These are phyloP conservation scores for Cyphomyrus plagiostoma DNA, from an alignment of 2,113 vertebrate genomes.

Conservation along the genomic window DNA sequence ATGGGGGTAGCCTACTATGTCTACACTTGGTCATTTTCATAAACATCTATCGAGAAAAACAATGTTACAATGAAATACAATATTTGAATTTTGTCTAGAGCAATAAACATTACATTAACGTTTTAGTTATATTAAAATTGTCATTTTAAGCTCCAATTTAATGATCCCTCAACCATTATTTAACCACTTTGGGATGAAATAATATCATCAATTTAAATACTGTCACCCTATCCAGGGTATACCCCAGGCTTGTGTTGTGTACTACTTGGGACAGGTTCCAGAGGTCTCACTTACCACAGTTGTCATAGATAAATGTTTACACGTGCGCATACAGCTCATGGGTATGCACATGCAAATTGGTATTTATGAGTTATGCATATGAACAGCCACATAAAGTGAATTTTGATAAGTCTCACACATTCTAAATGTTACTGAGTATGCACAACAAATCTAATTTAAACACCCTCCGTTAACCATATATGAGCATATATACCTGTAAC, in stretches of 20 bases:
- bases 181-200: background rate
- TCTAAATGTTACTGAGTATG: background rate
- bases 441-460: background rate
- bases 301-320: background rate
- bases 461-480: background rate
- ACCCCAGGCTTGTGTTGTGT: background rate
- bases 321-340: background rate
- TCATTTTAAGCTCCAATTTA: background rate
- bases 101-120: background rate
- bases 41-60: no score
- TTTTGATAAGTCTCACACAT: background rate
- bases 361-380: background rate
- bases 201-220: background rate
- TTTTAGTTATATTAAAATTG: background rate
- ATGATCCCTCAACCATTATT: background rate
- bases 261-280: background rate
- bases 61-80: no score
- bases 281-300: background rate
- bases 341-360: background rate
- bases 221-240: background rate
- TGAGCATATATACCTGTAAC: background rate
- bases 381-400: background rate
- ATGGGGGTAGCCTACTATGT: no score
- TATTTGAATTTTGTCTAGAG: background rate
- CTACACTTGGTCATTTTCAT: no score